Evolutionary conservation across 2,797 vertebrate genomes (phyloP).

Genomic region (Micropoecilia bifurca): DNA sequence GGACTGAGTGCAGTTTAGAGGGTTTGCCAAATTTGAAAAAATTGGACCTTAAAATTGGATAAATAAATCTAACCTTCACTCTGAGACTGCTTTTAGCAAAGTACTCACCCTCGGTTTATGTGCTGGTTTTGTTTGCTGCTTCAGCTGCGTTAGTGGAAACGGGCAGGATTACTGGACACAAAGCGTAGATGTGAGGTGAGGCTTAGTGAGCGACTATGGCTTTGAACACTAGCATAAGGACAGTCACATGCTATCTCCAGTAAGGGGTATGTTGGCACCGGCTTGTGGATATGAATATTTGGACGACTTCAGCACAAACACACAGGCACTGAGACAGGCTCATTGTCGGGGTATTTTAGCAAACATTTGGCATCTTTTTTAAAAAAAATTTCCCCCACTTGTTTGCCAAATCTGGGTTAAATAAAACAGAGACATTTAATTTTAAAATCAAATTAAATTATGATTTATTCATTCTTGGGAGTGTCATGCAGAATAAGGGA

Average conservation of each 20-base stretch:
- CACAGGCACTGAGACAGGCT: constrained; percentile 32
- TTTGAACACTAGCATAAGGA: constrained; percentile 79
- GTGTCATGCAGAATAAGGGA: constrained; percentile 5
- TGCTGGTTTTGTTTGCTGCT: constrained; percentile 46
- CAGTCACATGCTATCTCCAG: constrained; percentile 79
- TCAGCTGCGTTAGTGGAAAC: constrained; percentile 56
- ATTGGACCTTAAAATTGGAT: neutral
- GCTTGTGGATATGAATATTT: constrained; percentile 71
- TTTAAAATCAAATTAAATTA: neutral
- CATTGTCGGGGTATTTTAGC: constrained; percentile 29
- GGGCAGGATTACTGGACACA: constrained; percentile 70
- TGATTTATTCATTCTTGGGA: constrained; percentile 15
- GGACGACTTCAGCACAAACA: constrained; percentile 72
- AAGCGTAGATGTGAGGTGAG: constrained; percentile 70
- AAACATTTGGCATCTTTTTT: constrained; percentile 28
- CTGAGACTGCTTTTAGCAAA: constrained; percentile 20
- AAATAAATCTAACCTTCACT: constrained; percentile 11
- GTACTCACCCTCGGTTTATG: constrained; percentile 15
- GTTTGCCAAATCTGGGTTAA: constrained; percentile 10
- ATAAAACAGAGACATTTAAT: neutral
- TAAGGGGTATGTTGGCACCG: constrained; percentile 78
- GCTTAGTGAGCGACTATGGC: constrained; percentile 68
- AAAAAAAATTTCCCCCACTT: too few relatives aligned
- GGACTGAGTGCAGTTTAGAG: neutral
- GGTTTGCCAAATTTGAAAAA: neutral